Conservation (phyloP, 2,888 invertebrate species). For the Eupeodes luniger region DNA sequence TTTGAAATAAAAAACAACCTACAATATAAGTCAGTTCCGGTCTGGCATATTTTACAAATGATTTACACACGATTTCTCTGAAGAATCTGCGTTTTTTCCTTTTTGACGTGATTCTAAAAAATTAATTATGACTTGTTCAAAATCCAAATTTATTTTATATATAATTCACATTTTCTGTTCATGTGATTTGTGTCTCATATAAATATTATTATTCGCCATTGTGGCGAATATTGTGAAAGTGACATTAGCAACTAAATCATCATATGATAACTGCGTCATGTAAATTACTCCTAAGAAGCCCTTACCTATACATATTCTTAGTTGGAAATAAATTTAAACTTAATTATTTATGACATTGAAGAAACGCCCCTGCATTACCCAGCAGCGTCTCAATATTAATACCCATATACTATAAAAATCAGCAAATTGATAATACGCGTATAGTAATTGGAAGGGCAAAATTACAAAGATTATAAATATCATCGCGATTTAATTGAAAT, state of each 20-base stretch:
- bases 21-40: conserved; percentile 30
- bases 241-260: conserved; percentile 2
- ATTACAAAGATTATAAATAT: conserved; percentile 29
- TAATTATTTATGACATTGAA: conserved; percentile 32
- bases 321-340: conserved; percentile 22
- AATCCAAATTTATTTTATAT: background rate
- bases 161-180: background rate
- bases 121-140: conserved; percentile 22
- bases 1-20: too few relatives aligned
- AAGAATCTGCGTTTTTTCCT: conserved; percentile 11
- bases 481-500: conserved; percentile 39
- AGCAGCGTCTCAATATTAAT: conserved; percentile 9
- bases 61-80: background rate
- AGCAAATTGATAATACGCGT: conserved; percentile 15
- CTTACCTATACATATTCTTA: background rate
- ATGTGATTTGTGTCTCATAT: background rate
- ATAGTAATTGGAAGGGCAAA: conserved; percentile 1
- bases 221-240: conserved; percentile 15
- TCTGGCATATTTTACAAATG: conserved; percentile 7
- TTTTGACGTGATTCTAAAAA: conserved; percentile 1
- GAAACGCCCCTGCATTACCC: background rate
- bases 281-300: background rate
- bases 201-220: background rate
- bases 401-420: background rate
- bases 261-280: background rate